phyloP scores from a whole-genome alignment of 1,140 invertebrate genomes.

The Arion vulgaris region DNA sequence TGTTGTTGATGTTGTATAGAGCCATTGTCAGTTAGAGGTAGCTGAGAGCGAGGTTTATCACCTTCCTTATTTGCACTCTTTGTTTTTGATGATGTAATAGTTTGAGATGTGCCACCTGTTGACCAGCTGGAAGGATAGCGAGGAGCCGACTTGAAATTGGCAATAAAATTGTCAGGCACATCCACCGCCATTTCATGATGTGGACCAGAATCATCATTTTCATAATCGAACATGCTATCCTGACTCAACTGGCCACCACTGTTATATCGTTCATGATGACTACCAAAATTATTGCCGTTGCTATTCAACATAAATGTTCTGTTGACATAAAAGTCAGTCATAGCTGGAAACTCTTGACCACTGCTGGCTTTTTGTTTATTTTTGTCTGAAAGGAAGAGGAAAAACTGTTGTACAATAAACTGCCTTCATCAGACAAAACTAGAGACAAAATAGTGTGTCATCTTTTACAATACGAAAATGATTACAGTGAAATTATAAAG shows the following conservation, averaged over 20 bases:
- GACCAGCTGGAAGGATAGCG: constrained; percentile 86
- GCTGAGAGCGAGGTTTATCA: constrained; percentile 39
- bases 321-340: constrained; percentile 47
- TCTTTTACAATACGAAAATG: no score
- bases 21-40: constrained; percentile 32
- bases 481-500: no score
- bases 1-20: constrained; percentile 32
- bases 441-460: no score
- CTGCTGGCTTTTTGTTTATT: constrained; percentile 43
- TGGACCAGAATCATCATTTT: constrained; percentile 60
- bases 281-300: constrained; percentile 49
- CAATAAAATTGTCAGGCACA: constrained; percentile 95
- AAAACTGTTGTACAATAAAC: neutral
- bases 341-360: constrained; percentile 55
- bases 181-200: constrained; percentile 95
- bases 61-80: neutral
- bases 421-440: neutral
- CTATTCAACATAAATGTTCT: constrained; percentile 36
- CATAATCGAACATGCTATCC: constrained; percentile 55
- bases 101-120: neutral
- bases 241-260: constrained; percentile 37
- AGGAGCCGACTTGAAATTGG: constrained; percentile 90
- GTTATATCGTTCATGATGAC: constrained; percentile 40
- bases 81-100: constrained; percentile 1
- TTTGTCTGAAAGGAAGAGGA: constrained; percentile 5